Base-by-base conservation (phyloP, 2,113 vertebrate species). In the Pelmatolapia mariae region DNA sequence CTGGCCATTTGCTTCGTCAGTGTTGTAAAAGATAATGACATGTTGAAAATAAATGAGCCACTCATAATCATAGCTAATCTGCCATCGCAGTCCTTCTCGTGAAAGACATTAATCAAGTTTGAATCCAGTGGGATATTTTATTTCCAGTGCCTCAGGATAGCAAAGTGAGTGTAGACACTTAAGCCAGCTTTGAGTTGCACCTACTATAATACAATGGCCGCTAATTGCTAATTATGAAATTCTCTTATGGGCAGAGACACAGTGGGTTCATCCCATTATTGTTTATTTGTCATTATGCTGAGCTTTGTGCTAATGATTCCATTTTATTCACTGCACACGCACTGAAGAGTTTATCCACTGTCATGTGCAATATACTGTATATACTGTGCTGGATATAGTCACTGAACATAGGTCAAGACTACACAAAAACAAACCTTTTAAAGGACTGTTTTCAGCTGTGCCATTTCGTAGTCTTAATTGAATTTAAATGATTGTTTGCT, bases 11-110 rank as follows among this genome's bases (percentile, higher is more conserved):
- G 91, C 94, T 94, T 91, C 85, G 91, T 94, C 92, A 92, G 91
- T 94, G 95, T 90, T 94, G 92, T 89, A 90, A 91, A 94, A 95
- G 92, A 96, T 96, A 96, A 96, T 94, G 95, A 96, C 94, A 94
- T 95, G 94, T 91, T 94, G 91, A 95, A 96, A 96, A 94, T 92
- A 95, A 95, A 96, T 96, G 95, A 96, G 92, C 84, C 83, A 87
- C 88, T 93, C 95, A 92, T 94, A 93, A 95, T 95, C 94, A 93
- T 89, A 92, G 89, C 90, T 96, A 95, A 96, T 96, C 95, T 95
- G 93, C 95, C 95, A 96, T 94, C 92, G 93, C 92, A 94, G 94
- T 91, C 91, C 92, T 90, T 92, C 88, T 88, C 90, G 87, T 90
- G 89, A 92, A 93, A 88, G 76, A 89, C 94, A 96, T 96, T 95